These are phyloP conservation scores for Neosilurus hyrtlii DNA, from an alignment of 2,797 vertebrate species.

Conservation along the genomic window DNA sequence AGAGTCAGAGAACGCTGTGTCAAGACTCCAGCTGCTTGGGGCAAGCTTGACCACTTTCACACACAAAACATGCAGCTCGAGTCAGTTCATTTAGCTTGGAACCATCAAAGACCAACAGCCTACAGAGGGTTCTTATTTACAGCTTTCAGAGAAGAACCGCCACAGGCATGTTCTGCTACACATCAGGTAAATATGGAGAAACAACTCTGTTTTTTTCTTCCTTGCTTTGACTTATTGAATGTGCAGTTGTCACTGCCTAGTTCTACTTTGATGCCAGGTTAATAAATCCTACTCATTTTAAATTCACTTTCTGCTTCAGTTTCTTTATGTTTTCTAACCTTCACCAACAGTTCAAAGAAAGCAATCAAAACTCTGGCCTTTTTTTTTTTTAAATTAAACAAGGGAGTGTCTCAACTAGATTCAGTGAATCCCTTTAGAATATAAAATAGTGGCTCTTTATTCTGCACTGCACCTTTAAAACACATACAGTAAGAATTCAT, in stretches of 20 bases:
- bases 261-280: not conserved
- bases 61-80: conserved; percentile 62
- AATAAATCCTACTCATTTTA: conserved; percentile 11
- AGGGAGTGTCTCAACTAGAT: conserved; percentile 6
- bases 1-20: conserved; percentile 83
- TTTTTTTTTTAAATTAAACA: conserved; percentile 34
- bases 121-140: not conserved
- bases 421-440: conserved; percentile 12
- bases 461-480: conserved; percentile 5
- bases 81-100: conserved; percentile 15
- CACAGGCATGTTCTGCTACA: not conserved
- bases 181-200: conserved; percentile 13
- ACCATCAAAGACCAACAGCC: not conserved
- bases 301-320: conserved; percentile 28
- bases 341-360: conserved; percentile 36
- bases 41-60: conserved; percentile 84
- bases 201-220: not conserved
- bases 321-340: conserved; percentile 28
- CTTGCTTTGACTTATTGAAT: conserved; percentile 2
- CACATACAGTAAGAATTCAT: conserved; percentile 38
- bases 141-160: not conserved
- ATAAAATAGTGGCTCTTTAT: not conserved
- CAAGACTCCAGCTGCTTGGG: conserved; percentile 97
- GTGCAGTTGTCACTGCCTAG: not conserved
- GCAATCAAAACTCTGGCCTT: conserved; percentile 28